These are phyloP conservation scores for Parauchenoglanis ngamensis DNA, from an alignment of 2,797 vertebrate species.

Conservation along the genomic window DNA sequence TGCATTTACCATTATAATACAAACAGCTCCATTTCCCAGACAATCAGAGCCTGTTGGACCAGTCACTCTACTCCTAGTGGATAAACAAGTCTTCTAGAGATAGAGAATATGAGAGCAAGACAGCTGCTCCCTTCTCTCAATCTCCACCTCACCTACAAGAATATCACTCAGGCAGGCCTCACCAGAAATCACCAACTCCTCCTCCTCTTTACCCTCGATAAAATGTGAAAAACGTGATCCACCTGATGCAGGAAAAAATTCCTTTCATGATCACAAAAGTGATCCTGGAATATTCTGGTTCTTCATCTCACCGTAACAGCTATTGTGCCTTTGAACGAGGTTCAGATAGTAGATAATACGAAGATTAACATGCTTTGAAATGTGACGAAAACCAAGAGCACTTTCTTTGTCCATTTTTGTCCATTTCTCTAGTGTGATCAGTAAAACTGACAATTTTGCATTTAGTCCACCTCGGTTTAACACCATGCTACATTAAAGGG, in stretches of 20 bases:
- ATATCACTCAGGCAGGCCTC: slow-evolving; percentile 27
- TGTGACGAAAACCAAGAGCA: background rate
- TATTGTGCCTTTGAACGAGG: background rate
- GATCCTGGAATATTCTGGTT: background rate
- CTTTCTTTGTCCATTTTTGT: too few relatives aligned
- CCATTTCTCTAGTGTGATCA: background rate
- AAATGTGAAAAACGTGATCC: slow-evolving; percentile 28
- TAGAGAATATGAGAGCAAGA: background rate
- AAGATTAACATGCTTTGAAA: too few relatives aligned
- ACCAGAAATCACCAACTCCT: background rate
- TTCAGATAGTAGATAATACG: background rate
- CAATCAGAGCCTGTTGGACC: slow-evolving; percentile 40
- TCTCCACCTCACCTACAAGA: slow-evolving; percentile 19
- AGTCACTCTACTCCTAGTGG: slow-evolving; percentile 37
- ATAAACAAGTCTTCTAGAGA: slow-evolving; percentile 23
- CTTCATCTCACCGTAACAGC: background rate
- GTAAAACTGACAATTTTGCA: background rate
- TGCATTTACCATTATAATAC: slow-evolving; percentile 26
- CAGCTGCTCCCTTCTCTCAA: slow-evolving; percentile 3
- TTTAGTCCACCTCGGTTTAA: background rate
- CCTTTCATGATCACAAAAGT: background rate
- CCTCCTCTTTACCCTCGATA: background rate
- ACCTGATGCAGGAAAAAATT: background rate
- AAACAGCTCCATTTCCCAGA: slow-evolving; percentile 20
- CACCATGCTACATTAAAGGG: background rate